A percentile compares a stretch with the other conserved stretches of the same genome.
These are phyloP conservation scores for Cepaea nemoralis DNA, from an alignment of 1,140 invertebrate genomes.

Conservation along the genomic window DNA sequence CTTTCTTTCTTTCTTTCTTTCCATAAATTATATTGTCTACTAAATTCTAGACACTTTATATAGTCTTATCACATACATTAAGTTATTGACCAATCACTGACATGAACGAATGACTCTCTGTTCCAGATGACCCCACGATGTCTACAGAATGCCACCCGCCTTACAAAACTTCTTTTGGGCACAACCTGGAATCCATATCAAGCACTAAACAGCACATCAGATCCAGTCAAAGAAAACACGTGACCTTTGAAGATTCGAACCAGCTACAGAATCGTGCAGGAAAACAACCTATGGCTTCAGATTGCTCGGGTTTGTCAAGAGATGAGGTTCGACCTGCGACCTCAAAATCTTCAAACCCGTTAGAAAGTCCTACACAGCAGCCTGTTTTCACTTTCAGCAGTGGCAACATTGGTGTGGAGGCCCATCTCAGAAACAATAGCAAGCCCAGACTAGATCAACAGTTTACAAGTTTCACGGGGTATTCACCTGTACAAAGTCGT, in stretches of 20 bases:
- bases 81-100: no score
- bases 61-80: no score
- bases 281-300: not conserved
- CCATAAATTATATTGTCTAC: no score
- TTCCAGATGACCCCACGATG: no score
- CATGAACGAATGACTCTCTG: no score
- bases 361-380: not conserved
- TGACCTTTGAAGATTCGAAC: constrained; percentile 46
- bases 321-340: not conserved
- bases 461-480: not conserved
- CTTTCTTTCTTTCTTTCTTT: no score
- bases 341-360: no score
- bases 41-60: no score
- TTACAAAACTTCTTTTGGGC: not conserved
- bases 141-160: constrained; percentile 42
- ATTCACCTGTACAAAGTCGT: not conserved
- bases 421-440: not conserved
- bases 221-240: constrained; percentile 45
- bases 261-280: not conserved
- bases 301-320: not conserved
- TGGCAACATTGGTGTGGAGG: not conserved
- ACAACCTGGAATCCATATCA: constrained; percentile 30
- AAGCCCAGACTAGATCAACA: not conserved
- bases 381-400: not conserved
- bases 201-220: constrained; percentile 38